Percentiles rank a stretch among this genome's conserved stretches.
Evolutionary conservation across 1,140 invertebrate genomes (phyloP).

Genomic region (Dryas iulia): DNA sequence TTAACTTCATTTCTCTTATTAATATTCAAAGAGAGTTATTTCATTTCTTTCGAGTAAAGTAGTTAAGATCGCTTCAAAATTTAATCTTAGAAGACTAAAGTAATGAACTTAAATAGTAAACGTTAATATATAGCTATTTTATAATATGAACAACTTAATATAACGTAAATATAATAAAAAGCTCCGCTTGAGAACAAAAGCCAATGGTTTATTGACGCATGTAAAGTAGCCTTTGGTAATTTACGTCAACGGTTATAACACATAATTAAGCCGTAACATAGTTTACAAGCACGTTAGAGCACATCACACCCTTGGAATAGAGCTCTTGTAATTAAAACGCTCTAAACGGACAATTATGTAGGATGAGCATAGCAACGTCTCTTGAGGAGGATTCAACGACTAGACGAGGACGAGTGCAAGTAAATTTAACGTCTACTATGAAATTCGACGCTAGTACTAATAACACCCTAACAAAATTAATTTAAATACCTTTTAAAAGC

Average conservation of each 20-base stretch:
- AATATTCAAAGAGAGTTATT: conserved; percentile 21
- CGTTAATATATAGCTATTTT: not conserved
- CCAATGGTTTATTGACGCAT: not conserved
- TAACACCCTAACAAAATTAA: not conserved
- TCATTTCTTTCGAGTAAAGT: not conserved
- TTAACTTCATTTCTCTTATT: conserved; percentile 39
- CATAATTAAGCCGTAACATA: conserved; percentile 46
- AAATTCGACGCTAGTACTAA: not conserved
- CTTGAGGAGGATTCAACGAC: conserved; percentile 35
- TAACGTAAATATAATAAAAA: not conserved
- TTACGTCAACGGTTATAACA: conserved; percentile 41
- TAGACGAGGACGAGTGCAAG: conserved; percentile 9
- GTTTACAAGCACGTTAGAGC: conserved; percentile 60
- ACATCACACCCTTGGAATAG: conserved; percentile 66
- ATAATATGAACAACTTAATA: not conserved
- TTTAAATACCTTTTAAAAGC: not conserved
- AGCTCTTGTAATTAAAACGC: conserved; percentile 71
- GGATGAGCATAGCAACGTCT: conserved; percentile 35
- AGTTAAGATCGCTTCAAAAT: not conserved
- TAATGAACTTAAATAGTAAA: no score
- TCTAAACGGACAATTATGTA: conserved; percentile 70
- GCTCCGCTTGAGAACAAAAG: not conserved
- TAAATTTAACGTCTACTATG: conserved; percentile 28
- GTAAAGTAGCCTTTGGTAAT: conserved; percentile 30
- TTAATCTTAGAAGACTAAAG: not conserved